Evolutionary conservation across 2,888 invertebrate genomes (phyloP).

Genomic region (Micoletzkya japonica): DNA sequence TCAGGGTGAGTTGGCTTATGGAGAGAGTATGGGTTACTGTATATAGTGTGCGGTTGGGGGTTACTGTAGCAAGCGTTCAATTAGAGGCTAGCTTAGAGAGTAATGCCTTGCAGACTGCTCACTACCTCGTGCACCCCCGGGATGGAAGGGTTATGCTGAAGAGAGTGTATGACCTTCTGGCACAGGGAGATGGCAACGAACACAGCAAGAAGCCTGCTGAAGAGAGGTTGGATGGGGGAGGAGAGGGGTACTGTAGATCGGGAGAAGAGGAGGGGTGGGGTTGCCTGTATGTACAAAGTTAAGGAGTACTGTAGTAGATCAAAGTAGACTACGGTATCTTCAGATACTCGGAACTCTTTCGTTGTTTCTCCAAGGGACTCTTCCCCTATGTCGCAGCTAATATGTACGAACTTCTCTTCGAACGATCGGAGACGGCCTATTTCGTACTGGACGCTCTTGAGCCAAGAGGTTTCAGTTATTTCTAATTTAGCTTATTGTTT

Average conservation of each 20-base stretch:
- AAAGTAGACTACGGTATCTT: background rate
- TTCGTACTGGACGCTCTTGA: constrained; percentile 42
- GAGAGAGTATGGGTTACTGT: too few species aligned
- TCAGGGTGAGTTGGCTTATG: constrained; percentile 73
- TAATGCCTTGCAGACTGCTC: constrained; percentile 81
- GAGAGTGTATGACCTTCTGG: constrained; percentile 62
- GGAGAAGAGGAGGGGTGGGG: too few species aligned
- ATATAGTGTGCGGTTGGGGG: too few species aligned
- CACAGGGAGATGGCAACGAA: constrained; percentile 30
- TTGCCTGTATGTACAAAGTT: background rate
- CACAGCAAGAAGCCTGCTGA: constrained; percentile 35
- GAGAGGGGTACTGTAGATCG: constrained; percentile 11
- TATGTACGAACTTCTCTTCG: constrained; percentile 53
- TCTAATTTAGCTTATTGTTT: background rate
- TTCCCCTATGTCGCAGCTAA: constrained; percentile 57
- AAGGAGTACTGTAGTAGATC: background rate
- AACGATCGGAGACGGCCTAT: constrained; percentile 34
- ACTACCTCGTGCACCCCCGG: constrained; percentile 84
- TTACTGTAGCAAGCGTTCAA: too few species aligned
- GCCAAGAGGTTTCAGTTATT: constrained; percentile 27
- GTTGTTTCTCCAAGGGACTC: constrained; percentile 45
- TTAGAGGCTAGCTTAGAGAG: too few species aligned
- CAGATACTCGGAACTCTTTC: constrained; percentile 51
- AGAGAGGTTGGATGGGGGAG: constrained; percentile 3
- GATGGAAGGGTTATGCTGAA: constrained; percentile 83